Conservation (phyloP, 2,888 invertebrate species). For the Alviniconcha strummeri region DNA sequence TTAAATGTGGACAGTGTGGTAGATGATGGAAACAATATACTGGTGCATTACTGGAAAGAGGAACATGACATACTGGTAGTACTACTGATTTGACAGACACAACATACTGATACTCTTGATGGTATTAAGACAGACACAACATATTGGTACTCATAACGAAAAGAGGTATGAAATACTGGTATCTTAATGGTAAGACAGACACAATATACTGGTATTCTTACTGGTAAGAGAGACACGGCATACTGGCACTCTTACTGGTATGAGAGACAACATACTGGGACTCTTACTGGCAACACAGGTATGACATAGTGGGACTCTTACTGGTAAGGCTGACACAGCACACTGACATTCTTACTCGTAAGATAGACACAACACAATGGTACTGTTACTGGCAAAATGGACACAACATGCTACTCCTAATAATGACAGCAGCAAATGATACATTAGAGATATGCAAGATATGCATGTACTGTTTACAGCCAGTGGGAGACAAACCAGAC, state of each 20-base stretch:
- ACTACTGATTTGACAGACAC: not conserved
- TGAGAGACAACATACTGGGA: not conserved
- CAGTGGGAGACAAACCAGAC: not conserved
- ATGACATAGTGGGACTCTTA: not conserved
- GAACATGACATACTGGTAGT: not conserved
- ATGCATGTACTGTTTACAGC: not conserved
- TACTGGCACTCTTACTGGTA: not conserved
- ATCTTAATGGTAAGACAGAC: not conserved
- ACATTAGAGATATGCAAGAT: not conserved
- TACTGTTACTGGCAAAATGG: conserved; percentile 2
- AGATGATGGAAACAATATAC: not conserved
- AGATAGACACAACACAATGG: not conserved
- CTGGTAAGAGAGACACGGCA: not conserved
- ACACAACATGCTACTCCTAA: not conserved
- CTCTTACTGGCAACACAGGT: not conserved
- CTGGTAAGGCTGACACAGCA: not conserved
- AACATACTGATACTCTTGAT: not conserved
- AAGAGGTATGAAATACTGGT: too few species aligned
- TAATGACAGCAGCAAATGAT: not conserved
- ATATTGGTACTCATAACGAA: not conserved
- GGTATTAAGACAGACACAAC: not conserved
- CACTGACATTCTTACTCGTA: not conserved
- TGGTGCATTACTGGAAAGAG: not conserved
- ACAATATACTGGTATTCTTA: not conserved
- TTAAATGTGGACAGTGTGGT: too few species aligned